Evolutionary conservation across 2,888 invertebrate species (phyloP).

Genomic region (Drosophila leonis): DNA sequence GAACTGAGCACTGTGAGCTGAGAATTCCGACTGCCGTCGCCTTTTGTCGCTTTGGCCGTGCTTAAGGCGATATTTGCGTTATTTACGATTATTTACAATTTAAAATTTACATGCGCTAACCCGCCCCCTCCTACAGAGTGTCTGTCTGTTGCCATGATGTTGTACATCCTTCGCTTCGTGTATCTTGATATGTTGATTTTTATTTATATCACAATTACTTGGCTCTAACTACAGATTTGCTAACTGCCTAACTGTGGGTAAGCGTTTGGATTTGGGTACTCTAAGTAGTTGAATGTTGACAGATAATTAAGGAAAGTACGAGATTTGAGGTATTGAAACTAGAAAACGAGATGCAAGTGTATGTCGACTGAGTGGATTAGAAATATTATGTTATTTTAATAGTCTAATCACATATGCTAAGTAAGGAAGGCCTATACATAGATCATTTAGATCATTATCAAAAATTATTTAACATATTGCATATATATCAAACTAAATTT

Average conservation of each 20-base stretch:
- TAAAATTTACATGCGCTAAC: constrained; percentile 75
- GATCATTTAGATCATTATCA: neutral
- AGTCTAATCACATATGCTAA: no score
- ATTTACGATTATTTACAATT: constrained; percentile 84
- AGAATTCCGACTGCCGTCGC: constrained; percentile 41
- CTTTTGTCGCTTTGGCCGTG: constrained; percentile 74
- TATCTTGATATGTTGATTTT: constrained; percentile 78
- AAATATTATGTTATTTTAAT: no score
- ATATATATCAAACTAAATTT: neutral
- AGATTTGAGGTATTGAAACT: neutral
- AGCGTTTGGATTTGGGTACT: constrained; percentile 16
- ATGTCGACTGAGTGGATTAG: neutral
- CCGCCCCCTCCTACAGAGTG: constrained; percentile 5
- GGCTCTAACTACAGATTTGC: constrained; percentile 53
- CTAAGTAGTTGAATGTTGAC: neutral
- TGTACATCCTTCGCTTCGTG: constrained; percentile 61
- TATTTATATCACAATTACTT: constrained; percentile 75
- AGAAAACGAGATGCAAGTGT: neutral
- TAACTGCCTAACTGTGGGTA: constrained; percentile 41
- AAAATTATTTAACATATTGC: neutral
- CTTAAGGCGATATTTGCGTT: constrained; percentile 83
- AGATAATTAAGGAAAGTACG: constrained; percentile 1
- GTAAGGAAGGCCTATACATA: no score
- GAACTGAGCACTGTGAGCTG: constrained; percentile 15
- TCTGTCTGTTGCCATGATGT: constrained; percentile 18